phyloP scores from a whole-genome alignment of 2,888 invertebrate species.

The Eugnorisma glareosa region DNA sequence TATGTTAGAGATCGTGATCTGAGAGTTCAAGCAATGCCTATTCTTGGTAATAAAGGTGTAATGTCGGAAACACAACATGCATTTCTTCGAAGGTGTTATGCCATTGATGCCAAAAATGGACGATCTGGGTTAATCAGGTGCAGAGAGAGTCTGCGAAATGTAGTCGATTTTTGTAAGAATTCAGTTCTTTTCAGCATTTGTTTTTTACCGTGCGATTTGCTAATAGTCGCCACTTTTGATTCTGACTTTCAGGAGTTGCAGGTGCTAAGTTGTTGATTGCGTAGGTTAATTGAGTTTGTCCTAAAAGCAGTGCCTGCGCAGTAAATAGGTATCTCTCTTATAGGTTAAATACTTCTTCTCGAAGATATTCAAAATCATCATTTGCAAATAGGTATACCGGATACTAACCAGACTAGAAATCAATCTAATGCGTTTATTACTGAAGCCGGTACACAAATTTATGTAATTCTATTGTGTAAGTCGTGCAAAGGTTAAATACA shows the following conservation, averaged over 20 bases:
- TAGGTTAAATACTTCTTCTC: neutral
- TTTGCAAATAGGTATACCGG: slow-evolving; percentile 1
- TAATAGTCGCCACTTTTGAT: neutral
- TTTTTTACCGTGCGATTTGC: neutral
- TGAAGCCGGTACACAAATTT: slow-evolving; percentile 6
- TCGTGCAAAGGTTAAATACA: slow-evolving; percentile 37
- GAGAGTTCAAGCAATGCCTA: slow-evolving; percentile 13
- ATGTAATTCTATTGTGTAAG: neutral
- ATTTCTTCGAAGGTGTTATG: slow-evolving; percentile 12
- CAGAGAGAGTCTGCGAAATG: neutral
- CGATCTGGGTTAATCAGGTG: slow-evolving; percentile 19
- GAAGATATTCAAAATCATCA: neutral
- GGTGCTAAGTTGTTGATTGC: neutral
- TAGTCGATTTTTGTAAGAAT: neutral
- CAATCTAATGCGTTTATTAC: neutral
- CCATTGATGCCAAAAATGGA: slow-evolving; percentile 11
- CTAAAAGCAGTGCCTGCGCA: neutral
- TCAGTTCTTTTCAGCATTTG: neutral
- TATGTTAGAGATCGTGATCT: slow-evolving; percentile 18
- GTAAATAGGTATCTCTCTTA: neutral
- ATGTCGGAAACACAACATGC: slow-evolving; percentile 15
- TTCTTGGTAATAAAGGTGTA: slow-evolving; percentile 15
- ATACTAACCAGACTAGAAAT: slow-evolving; percentile 1
- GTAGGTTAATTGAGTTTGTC: neutral
- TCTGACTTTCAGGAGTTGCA: neutral